Conservation (phyloP, 2,797 vertebrate genomes). For the Phaenicophaeus curvirostris region DNA sequence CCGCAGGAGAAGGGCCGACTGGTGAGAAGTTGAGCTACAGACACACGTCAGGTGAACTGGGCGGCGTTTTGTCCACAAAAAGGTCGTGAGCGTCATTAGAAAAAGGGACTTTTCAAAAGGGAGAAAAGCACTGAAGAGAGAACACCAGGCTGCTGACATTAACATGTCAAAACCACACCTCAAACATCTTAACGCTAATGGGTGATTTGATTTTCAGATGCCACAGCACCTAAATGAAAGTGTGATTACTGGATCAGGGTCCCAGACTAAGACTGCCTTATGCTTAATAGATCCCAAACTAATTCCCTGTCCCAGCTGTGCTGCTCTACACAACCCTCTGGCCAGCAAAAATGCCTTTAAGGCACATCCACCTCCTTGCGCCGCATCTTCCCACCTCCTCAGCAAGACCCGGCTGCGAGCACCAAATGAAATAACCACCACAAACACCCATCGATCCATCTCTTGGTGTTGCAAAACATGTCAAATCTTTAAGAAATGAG, state of each 20-base stretch:
- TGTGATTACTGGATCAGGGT: too few relatives aligned
- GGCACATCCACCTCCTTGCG: not conserved
- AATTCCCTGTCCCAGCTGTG: fast-evolving
- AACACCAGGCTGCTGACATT: fast-evolving
- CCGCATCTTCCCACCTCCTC: not conserved
- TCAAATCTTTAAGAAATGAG: not conserved
- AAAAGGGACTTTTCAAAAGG: not conserved
- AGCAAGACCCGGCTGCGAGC: not conserved
- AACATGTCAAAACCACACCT: fast-evolving
- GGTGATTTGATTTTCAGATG: not conserved
- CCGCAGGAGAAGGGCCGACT: not conserved
- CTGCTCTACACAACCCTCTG: not conserved
- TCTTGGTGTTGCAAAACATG: fast-evolving
- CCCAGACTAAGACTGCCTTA: too few relatives aligned
- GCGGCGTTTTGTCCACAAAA: not conserved
- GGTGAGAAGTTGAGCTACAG: not conserved
- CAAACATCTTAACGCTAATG: not conserved
- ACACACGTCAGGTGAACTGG: not conserved
- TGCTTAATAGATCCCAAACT: not conserved
- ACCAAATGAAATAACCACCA: not conserved
- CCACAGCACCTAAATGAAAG: not conserved
- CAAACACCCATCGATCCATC: not conserved
- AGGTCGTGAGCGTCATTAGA: fast-evolving
- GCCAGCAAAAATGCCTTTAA: not conserved
- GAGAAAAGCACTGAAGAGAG: fast-evolving